Percentiles rank a stretch among this genome's conserved stretches.
Evolutionary conservation across 2,888 invertebrate genomes (phyloP).

Genomic region (Spialia ferax): DNA sequence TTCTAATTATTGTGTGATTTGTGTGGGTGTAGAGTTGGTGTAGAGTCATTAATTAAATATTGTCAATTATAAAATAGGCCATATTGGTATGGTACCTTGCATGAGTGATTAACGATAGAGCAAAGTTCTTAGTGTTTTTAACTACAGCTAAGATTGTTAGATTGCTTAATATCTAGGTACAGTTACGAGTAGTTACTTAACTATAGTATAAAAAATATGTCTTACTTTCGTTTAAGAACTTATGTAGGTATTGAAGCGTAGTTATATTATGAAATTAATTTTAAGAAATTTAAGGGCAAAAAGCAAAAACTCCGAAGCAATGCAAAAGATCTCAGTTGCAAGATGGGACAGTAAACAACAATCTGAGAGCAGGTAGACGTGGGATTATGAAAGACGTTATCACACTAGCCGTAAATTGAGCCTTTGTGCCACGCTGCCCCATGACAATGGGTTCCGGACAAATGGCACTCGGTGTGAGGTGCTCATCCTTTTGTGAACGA

Average conservation of each 20-base stretch:
- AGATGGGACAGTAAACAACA: constrained; percentile 21
- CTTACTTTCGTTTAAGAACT: no score
- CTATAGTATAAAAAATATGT: no score
- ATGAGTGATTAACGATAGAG: constrained; percentile 1
- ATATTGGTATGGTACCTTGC: not conserved
- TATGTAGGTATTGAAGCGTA: no score
- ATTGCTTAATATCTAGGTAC: no score
- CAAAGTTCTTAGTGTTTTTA: no score
- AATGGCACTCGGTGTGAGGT: constrained; percentile 17
- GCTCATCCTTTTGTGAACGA: constrained; percentile 19
- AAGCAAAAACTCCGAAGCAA: not conserved
- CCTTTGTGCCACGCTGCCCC: constrained; percentile 26
- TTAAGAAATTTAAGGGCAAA: not conserved
- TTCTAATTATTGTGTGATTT: no score
- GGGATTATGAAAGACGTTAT: constrained; percentile 7
- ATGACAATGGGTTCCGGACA: constrained; percentile 26
- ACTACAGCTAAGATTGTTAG: no score
- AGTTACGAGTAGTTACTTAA: no score
- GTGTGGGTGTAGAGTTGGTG: no score
- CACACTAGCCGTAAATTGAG: constrained; percentile 21
- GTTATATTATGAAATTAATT: no score
- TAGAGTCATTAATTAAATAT: not conserved
- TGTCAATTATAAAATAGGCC: not conserved
- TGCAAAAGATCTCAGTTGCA: constrained; percentile 17
- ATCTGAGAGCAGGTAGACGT: constrained; percentile 24